Conservation (phyloP, 2,888 invertebrate genomes). For the Trichopria drosophilae region DNA sequence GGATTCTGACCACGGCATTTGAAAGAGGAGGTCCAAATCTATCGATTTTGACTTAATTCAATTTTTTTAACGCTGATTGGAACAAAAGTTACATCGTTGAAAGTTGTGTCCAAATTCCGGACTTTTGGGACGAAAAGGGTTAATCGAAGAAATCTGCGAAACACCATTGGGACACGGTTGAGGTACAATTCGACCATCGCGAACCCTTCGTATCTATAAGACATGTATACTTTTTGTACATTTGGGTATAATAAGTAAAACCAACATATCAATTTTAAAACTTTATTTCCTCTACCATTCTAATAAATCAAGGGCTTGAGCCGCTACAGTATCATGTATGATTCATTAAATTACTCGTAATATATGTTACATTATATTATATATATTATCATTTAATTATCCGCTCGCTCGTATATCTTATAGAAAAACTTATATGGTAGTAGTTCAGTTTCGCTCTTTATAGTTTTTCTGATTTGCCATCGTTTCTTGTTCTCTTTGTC, state of each 20-base stretch:
- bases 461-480: constrained; percentile 27
- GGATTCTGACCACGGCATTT: too few relatives aligned
- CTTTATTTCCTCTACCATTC: constrained; percentile 54
- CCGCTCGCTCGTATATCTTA: constrained; percentile 40
- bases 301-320: constrained; percentile 53
- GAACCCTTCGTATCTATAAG: constrained; percentile 15
- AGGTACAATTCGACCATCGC: too few relatives aligned
- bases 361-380: constrained; percentile 41
- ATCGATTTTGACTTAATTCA: too few relatives aligned
- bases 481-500: constrained; percentile 22
- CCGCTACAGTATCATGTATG: constrained; percentile 54
- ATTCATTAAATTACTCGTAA: constrained; percentile 48
- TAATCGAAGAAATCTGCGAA: too few relatives aligned
- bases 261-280: constrained; percentile 17
- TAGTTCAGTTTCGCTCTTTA: constrained; percentile 34
- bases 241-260: background rate
- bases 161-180: too few relatives aligned
- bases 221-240: constrained; percentile 23
- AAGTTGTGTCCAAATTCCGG: too few relatives aligned
- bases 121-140: too few relatives aligned
- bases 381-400: too few relatives aligned
- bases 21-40: too few relatives aligned
- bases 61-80: too few relatives aligned
- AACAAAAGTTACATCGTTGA: too few relatives aligned
- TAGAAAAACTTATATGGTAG: constrained; percentile 43